Conservation (phyloP, 1,140 invertebrate genomes). For the Drosophila serrata region DNA sequence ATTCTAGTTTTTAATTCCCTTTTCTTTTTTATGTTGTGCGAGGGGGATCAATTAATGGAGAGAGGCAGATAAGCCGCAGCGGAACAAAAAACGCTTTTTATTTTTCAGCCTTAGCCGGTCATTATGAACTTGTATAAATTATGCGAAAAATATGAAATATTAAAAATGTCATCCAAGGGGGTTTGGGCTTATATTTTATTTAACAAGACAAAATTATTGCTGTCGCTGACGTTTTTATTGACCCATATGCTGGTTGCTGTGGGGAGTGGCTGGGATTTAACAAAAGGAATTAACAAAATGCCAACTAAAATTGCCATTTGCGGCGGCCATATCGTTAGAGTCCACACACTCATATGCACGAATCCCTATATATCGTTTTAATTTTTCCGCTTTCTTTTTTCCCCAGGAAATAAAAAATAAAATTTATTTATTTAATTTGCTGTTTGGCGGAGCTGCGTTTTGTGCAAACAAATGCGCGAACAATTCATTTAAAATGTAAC, state of each 20-base stretch:
- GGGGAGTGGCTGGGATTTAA: conserved; percentile 5
- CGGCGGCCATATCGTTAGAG: conserved; percentile 42
- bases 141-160: conserved; percentile 67
- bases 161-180: conserved; percentile 47
- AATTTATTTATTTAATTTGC: conserved; percentile 79
- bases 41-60: conserved; percentile 57
- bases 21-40: background rate
- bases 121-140: conserved; percentile 55
- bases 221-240: conserved; percentile 77
- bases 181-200: conserved; percentile 61
- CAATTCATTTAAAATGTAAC: conserved; percentile 82
- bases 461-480: conserved; percentile 71
- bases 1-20: conserved; percentile 49
- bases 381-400: conserved; percentile 33
- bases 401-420: conserved; percentile 44
- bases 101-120: conserved; percentile 31
- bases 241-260: conserved; percentile 44
- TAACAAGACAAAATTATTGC: conserved; percentile 61
- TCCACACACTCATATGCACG: conserved; percentile 1
- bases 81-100: conserved; percentile 37
- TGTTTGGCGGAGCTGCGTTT: conserved; percentile 62
- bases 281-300: conserved; percentile 53
- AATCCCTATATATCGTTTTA: conserved; percentile 22
- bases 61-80: conserved; percentile 52
- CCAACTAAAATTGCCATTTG: conserved; percentile 71